Conservation (phyloP, 2,888 invertebrate species). For the Hesperia comma region DNA sequence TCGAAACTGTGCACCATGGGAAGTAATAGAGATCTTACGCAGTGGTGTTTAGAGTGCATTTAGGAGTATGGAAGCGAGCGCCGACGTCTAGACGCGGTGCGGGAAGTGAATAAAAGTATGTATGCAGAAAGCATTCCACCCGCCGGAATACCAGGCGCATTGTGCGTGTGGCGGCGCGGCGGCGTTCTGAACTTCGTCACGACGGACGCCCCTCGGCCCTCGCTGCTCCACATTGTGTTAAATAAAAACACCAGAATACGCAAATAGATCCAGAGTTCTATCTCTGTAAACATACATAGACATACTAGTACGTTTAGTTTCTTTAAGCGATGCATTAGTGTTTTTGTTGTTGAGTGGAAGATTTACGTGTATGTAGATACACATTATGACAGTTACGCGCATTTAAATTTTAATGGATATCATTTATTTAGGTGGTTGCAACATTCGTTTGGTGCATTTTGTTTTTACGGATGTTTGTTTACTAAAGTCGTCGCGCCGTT, state of each 20-base stretch:
- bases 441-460: background rate
- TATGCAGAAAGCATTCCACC: conserved; percentile 67
- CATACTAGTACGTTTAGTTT: conserved; percentile 1
- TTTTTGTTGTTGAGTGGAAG: conserved; percentile 43
- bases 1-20: conserved; percentile 56
- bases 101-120: conserved; percentile 72
- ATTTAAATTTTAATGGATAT: background rate
- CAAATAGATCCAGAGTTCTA: conserved; percentile 41
- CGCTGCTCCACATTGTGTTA: conserved; percentile 10
- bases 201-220: conserved; percentile 18
- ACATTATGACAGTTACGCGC: background rate
- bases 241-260: conserved; percentile 16
- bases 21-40: conserved; percentile 67
- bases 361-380: conserved; percentile 40
- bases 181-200: conserved; percentile 38
- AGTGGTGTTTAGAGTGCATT: conserved; percentile 62
- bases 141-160: conserved; percentile 51
- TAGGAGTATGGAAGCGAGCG: conserved; percentile 43
- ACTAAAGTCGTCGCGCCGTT: background rate
- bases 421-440: background rate
- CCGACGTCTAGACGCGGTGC: conserved; percentile 74
- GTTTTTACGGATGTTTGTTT: background rate
- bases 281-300: background rate
- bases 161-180: conserved; percentile 49
- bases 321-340: conserved; percentile 33